phyloP scores from a whole-genome alignment of 2,888 invertebrate genomes.

The Cheilosia urbana region DNA sequence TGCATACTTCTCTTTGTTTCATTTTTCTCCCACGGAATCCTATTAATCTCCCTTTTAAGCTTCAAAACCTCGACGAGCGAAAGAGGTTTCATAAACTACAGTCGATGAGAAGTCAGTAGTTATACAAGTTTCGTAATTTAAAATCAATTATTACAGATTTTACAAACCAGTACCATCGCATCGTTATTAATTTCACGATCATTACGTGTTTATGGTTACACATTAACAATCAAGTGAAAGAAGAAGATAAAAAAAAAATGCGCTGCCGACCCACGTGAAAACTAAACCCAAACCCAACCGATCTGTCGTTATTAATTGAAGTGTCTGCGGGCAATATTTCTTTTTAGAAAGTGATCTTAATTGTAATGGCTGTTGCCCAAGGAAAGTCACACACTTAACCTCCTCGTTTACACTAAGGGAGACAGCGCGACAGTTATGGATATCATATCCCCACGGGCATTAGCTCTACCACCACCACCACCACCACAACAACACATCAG shows the following conservation, averaged over 20 bases:
- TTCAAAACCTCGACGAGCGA: too few relatives aligned
- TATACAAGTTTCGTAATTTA: constrained; percentile 41
- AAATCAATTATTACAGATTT: constrained; percentile 59
- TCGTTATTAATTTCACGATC: constrained; percentile 37
- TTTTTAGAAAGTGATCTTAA: constrained; percentile 72
- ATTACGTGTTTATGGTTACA: constrained; percentile 42
- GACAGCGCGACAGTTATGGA: background rate
- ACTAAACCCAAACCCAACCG: constrained; percentile 13
- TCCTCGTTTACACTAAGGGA: background rate
- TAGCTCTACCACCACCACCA: constrained; percentile 1
- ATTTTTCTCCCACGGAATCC: too few relatives aligned
- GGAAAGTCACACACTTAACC: constrained; percentile 58
- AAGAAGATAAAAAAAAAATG: background rate
- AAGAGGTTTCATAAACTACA: background rate
- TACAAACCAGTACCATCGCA: constrained; percentile 25
- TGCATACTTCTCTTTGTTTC: too few relatives aligned
- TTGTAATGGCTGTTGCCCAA: constrained; percentile 62
- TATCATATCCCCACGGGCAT: background rate
- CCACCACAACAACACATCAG: constrained; percentile 13
- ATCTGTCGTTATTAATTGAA: constrained; percentile 50
- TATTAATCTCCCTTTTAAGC: too few relatives aligned
- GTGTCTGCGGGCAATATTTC: constrained; percentile 20
- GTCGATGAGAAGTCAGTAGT: background rate
- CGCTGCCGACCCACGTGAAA: constrained; percentile 11
- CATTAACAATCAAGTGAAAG: constrained; percentile 11